These are phyloP conservation scores for Mystacides longicornis DNA, from an alignment of 2,888 invertebrate species.

Conservation along the genomic window DNA sequence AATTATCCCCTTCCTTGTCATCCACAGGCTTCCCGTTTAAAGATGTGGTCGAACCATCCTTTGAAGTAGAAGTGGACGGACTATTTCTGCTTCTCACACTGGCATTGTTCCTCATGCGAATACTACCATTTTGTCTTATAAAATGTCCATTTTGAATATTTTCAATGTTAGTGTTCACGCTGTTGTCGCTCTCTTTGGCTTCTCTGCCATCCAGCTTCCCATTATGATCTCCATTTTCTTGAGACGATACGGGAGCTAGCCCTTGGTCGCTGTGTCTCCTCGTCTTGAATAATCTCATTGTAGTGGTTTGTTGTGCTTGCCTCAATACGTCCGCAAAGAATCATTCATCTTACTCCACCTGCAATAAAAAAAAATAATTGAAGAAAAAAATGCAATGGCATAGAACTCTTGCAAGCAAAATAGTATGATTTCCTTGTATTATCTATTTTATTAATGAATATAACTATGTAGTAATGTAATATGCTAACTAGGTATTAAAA, in stretches of 20 bases:
- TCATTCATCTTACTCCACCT: background rate
- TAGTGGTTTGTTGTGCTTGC: constrained; percentile 1
- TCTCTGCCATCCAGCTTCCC: constrained; percentile 26
- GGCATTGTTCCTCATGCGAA: background rate
- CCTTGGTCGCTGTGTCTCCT: constrained; percentile 58
- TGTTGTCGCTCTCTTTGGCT: background rate
- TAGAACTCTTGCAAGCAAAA: background rate
- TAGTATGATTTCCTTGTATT: background rate
- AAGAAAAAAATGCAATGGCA: background rate
- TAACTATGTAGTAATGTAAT: no score
- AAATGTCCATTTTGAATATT: background rate
- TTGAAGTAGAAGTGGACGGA: background rate
- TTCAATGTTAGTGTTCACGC: background rate
- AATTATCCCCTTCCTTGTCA: constrained; percentile 4
- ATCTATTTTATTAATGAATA: no score
- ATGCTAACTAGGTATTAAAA: no score
- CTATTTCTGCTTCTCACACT: background rate
- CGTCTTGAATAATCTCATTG: constrained; percentile 57
- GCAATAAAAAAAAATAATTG: background rate
- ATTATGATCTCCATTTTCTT: constrained; percentile 43
- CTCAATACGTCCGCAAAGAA: background rate
- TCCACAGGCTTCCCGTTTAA: background rate
- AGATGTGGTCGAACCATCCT: background rate
- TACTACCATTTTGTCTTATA: background rate
- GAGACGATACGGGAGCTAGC: constrained; percentile 42